Base-by-base conservation (phyloP, 1,140 invertebrate species). In the Drosophila chauvacae region DNA sequence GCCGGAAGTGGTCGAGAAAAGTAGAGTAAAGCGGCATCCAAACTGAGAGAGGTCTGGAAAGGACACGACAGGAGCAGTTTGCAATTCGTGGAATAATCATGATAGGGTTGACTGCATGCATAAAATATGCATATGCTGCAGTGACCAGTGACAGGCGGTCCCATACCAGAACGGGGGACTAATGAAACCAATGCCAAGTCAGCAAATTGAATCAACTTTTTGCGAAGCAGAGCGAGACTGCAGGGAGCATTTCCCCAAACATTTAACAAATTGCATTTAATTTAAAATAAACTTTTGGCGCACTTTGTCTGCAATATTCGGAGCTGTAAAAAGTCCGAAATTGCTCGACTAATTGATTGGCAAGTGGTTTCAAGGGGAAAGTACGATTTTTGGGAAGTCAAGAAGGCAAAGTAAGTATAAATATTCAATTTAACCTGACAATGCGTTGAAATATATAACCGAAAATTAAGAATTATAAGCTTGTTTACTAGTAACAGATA, bases 161-260 rank as follows among this genome's bases (percentile, higher is more conserved):
- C 44, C 58, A n/a, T 23, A 7, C 23, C 59, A 20, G 55, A 39
- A 26, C 35, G 35, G 3, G 20, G 35, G 45, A 55, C 80, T 83
- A 87, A 86, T 86, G 76, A 87, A 80, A 78, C 68, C 63, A 78
- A 66, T 69, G 80, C 76, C 71, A 69, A 83, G 66, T 87, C 80
- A 83, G 80, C 71, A 79, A 80, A 87, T 77, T 60, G 64, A 80
- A 88, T 88, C 59, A 86, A 77, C 77, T 72, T 76, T 30, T 41
- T 45, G 51, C 60, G 35, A 13, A 37, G 4, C 30, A 33, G 7
- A 2, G 23, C 33, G 11, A 9, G 39, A 26, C 33, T 41, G 51
- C 41, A 13, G 33, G 18, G 16, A 33, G 7, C 48, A 48, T 41
- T 70, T 63, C 50, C 48, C 69, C 28, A 42, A 58, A 58, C 53